Conservation (phyloP, 2,797 vertebrate genomes). For the Alosa sapidissima region DNA sequence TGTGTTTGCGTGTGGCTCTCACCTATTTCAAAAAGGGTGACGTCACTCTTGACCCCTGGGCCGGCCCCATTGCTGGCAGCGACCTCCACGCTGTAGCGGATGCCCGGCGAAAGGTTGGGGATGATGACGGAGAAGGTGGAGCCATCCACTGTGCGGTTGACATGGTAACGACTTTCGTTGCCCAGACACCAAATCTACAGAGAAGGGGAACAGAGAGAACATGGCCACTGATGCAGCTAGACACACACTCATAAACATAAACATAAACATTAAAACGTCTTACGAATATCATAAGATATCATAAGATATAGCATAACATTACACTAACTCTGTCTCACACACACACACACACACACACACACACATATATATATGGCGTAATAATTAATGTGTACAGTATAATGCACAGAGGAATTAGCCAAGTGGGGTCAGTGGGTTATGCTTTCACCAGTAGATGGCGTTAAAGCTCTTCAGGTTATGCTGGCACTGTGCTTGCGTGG, state of each 20-base stretch:
- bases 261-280: not conserved
- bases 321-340: not conserved
- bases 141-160: constrained; percentile 94
- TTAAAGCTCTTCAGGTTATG: not conserved
- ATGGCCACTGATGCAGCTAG: not conserved
- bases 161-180: constrained; percentile 93
- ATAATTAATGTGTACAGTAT: not conserved
- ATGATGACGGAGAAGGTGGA: constrained; percentile 87
- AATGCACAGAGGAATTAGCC: not conserved
- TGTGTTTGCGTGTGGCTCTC: constrained; percentile 51
- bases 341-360: constrained; percentile 14
- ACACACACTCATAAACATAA: not conserved
- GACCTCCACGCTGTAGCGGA: constrained; percentile 92
- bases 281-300: too few relatives aligned
- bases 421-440: not conserved
- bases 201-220: not conserved
- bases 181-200: constrained; percentile 95
- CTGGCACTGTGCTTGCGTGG: not conserved
- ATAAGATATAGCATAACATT: too few relatives aligned
- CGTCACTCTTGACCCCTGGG: constrained; percentile 87
- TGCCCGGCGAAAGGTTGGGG: constrained; percentile 84
- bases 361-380: not conserved
- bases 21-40: constrained; percentile 93
- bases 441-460: not conserved
- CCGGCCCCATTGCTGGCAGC: constrained; percentile 91